Conservation (phyloP, 2,797 vertebrate species). For the Caiman crocodilus region DNA sequence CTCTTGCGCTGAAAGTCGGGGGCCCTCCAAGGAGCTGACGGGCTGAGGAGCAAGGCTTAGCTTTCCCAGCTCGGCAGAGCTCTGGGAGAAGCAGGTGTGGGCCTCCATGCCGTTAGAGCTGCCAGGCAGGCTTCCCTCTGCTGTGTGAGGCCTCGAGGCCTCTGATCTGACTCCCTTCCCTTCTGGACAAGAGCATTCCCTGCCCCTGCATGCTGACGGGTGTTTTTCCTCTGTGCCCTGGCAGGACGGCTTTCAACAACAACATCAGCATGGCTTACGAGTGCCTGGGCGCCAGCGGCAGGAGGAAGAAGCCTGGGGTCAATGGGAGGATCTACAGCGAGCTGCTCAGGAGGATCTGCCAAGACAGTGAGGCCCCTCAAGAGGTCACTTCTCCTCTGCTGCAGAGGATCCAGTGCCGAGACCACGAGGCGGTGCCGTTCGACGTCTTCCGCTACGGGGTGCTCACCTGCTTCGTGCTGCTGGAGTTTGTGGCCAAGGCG, state of each 20-base stretch:
- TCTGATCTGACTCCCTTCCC: no score
- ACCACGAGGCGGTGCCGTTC: constrained; percentile 92
- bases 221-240: not conserved
- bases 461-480: constrained; percentile 91
- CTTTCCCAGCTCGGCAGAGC: no score
- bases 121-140: no score
- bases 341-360: constrained; percentile 88
- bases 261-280: constrained; percentile 91
- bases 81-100: not conserved
- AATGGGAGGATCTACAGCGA: constrained; percentile 90
- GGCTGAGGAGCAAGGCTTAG: no score
- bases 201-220: not conserved
- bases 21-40: not conserved
- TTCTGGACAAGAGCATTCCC: no score
- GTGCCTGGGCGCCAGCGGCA: constrained; percentile 82
- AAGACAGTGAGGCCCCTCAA: constrained; percentile 84
- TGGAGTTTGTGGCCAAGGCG: constrained; percentile 90
- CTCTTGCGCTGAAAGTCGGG: not conserved
- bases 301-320: constrained; percentile 81
- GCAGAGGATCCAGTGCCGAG: constrained; percentile 88
- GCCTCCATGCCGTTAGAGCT: not conserved
- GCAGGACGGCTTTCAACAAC: constrained; percentile 93
- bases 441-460: constrained; percentile 92
- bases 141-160: no score
- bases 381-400: constrained; percentile 86